A percentile compares a stretch with the other conserved stretches of the same genome.
These are phyloP conservation scores for Gasterosteus nipponicus DNA, from an alignment of 2,113 vertebrate genomes.

Conservation along the genomic window DNA sequence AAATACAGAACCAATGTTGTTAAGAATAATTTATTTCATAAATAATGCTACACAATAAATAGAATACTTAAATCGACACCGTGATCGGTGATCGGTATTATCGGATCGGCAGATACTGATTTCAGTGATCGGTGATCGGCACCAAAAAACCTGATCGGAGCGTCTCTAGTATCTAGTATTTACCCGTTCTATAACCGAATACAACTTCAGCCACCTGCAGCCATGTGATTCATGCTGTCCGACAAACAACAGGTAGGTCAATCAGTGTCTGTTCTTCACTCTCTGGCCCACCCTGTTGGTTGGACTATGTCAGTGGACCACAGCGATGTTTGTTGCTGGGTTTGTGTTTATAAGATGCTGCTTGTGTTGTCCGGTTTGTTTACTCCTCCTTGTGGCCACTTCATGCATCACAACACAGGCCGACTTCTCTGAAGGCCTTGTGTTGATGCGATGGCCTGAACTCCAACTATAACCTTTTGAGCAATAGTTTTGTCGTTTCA, in stretches of 20 bases:
- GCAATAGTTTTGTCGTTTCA: background rate
- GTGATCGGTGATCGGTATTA: no score
- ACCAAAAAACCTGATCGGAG: no score
- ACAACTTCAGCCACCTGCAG: slow-evolving; percentile 32
- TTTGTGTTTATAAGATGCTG: slow-evolving; percentile 67
- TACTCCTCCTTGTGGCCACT: slow-evolving; percentile 86
- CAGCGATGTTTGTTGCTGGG: slow-evolving; percentile 43
- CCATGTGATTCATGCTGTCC: slow-evolving; percentile 1
- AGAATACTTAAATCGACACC: no score
- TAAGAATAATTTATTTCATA: no score
- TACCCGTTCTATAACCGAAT: background rate
- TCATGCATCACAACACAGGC: slow-evolving; percentile 77
- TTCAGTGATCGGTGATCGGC: no score
- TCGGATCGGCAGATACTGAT: no score
- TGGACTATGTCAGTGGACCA: slow-evolving; percentile 44
- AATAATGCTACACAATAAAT: no score
- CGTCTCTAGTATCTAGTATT: no score
- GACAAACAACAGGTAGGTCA: background rate
- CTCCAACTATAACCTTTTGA: background rate
- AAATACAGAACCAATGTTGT: no score
- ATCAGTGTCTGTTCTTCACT: slow-evolving; percentile 37
- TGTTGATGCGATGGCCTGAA: background rate
- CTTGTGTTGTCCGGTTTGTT: slow-evolving; percentile 83
- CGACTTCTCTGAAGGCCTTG: slow-evolving; percentile 38
- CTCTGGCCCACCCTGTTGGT: slow-evolving; percentile 75